A percentile compares a stretch with the other conserved stretches of the same genome.
phyloP scores from a whole-genome alignment of 2,113 vertebrate species.

The Chauna torquata region DNA sequence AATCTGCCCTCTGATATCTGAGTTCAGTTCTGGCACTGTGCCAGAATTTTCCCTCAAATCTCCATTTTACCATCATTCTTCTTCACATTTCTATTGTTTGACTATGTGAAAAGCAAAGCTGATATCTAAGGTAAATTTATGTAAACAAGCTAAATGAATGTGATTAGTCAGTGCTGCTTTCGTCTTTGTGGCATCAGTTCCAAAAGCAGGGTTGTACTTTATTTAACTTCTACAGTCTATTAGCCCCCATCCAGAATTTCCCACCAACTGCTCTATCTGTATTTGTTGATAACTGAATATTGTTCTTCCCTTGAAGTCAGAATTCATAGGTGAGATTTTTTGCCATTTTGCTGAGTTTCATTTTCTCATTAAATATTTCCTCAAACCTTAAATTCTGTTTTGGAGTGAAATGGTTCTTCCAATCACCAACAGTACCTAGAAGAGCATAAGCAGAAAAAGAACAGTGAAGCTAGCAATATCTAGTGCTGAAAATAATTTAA shows the following conservation, averaged over 20 bases:
- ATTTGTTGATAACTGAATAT: not conserved
- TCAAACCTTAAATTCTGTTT: slow-evolving; percentile 78
- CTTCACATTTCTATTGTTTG: not conserved
- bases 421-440: slow-evolving; percentile 77
- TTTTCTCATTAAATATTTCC: slow-evolving; percentile 76
- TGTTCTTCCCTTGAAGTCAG: not conserved
- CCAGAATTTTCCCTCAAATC: not conserved
- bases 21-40: not conserved
- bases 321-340: slow-evolving; percentile 63
- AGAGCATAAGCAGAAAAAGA: not conserved
- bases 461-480: not conserved
- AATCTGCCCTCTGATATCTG: not conserved
- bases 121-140: not conserved
- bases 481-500: not conserved
- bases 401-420: slow-evolving; percentile 81
- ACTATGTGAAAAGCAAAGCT: not conserved
- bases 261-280: not conserved
- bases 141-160: not conserved
- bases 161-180: not conserved
- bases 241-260: not conserved
- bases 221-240: not conserved
- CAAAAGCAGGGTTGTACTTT: not conserved
- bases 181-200: not conserved
- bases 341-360: slow-evolving; percentile 77
- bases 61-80: not conserved